Base-by-base conservation (phyloP, 2,797 vertebrate species). In the Lerista edwardsae region DNA sequence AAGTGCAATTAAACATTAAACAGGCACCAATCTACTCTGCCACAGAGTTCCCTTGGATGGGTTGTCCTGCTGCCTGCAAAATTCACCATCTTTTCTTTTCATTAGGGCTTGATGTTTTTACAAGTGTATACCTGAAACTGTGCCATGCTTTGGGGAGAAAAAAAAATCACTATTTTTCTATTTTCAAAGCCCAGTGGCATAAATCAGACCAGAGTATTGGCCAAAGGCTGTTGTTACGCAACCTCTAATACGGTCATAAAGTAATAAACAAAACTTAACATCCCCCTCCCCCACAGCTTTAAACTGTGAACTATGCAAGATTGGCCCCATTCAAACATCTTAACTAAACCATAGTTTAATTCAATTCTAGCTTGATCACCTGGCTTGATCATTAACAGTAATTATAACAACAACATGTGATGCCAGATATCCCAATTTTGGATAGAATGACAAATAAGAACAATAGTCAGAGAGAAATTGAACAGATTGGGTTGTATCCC, bases 1-100 rank as follows among this genome's bases (percentile, higher is more conserved):
- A n/a, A 74, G 29, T 27, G 25, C 67, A 51, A 51, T 76, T 77
- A 82, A 79, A 80, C 12, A 39, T 73, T 65, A 73, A 65, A 34
- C 67, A 71, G 77, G 59, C 19, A 62, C 57, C 62, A 55, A 27
- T 39, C 65, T 65, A 36, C 39, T 62, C 29, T 23, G 77, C 19
- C 17, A 19, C 8, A n/a, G 41, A 36, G 23, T n/a, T 62, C 34
- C 2, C 23, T 86, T 75, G 39, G 57, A 23, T 61, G 34, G 34
- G 2, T 59, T 44, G 74, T 65, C 39, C 68, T 83, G 34, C 4
- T 15, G 68, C 44, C 34, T 68, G 34, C 75, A 78, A 2, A 75
- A 67, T 85, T 82, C 82, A 39, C 78, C 27, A 1, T 73, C 10
- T 62, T 4, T 36, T 78, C 36, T 51, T 75, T 36, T 72, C 41